These are phyloP conservation scores for Kryptopterus vitreolus DNA, from an alignment of 2,797 vertebrate genomes.

Conservation along the genomic window DNA sequence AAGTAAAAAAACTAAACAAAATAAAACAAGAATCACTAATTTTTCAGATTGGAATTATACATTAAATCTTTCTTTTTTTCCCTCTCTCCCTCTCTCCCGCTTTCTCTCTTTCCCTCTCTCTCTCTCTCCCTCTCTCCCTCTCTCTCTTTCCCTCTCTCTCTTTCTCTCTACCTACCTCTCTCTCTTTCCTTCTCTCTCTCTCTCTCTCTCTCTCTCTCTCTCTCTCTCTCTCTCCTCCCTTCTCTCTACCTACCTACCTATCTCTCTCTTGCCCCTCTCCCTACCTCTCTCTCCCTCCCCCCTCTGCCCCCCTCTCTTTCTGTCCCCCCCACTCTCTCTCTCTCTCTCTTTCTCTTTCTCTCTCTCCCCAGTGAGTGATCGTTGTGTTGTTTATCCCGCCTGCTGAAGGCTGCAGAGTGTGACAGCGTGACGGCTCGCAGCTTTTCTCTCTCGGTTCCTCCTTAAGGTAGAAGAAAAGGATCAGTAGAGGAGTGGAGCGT, in stretches of 20 bases:
- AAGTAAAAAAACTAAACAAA: not conserved
- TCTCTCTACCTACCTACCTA: no score
- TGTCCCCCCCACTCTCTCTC: no score
- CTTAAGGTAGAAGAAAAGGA: constrained; percentile 26
- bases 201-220: no score
- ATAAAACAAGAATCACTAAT: constrained; percentile 1
- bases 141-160: no score
- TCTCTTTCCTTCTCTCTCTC: no score
- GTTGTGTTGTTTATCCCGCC: not conserved
- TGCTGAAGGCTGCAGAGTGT: not conserved
- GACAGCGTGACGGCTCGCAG: constrained; percentile 3
- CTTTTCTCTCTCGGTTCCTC: constrained; percentile 5
- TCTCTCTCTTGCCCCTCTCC: no score
- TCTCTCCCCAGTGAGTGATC: not conserved
- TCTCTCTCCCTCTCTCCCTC: no score
- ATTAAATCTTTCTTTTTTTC: not conserved
- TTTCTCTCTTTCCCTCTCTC: no score
- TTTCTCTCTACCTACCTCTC: no score
- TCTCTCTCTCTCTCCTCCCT: not conserved
- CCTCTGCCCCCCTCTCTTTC: no score
- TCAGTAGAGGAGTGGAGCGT: constrained; percentile 15
- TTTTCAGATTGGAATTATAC: not conserved
- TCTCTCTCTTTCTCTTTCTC: not conserved
- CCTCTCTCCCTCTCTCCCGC: not conserved
- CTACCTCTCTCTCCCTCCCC: no score